Evolutionary conservation across 1,140 invertebrate genomes (phyloP).

Genomic region (Bombus sibiricus): DNA sequence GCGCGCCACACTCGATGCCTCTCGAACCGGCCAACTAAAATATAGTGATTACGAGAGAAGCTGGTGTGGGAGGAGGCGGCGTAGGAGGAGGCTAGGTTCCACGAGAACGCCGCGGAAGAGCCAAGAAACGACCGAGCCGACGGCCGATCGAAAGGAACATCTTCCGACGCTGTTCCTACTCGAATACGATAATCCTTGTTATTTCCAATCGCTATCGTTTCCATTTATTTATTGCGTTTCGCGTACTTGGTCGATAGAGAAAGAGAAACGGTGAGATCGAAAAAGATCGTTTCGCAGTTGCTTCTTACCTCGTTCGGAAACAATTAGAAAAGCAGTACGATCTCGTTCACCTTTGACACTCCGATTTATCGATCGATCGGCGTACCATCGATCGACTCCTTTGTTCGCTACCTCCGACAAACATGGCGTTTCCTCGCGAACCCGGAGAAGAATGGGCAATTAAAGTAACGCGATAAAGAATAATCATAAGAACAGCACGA

Average conservation of each 20-base stretch:
- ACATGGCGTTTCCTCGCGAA: no score
- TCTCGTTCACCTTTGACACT: no score
- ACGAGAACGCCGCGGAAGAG: constrained; percentile 28
- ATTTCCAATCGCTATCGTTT: constrained; percentile 33
- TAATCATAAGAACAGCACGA: constrained; percentile 4
- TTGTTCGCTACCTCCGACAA: background rate
- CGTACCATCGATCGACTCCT: background rate
- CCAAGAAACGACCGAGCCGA: constrained; percentile 25
- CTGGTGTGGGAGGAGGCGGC: constrained; percentile 49
- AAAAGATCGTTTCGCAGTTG: background rate
- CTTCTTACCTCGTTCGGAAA: background rate
- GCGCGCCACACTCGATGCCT: constrained; percentile 72
- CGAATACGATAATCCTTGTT: background rate
- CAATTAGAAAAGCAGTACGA: background rate
- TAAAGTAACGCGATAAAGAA: constrained; percentile 24
- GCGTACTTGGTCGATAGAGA: background rate
- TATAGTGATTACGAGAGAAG: constrained; percentile 74
- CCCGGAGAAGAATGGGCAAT: constrained; percentile 7
- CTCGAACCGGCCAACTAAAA: constrained; percentile 71
- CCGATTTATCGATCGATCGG: background rate
- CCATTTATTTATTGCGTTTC: background rate
- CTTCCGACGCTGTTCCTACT: constrained; percentile 28
- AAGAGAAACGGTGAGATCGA: background rate
- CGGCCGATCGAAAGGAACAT: constrained; percentile 52
- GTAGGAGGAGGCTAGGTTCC: constrained; percentile 50